phyloP scores from a whole-genome alignment of 2,888 invertebrate genomes.

The Ophion obscuratus region DNA sequence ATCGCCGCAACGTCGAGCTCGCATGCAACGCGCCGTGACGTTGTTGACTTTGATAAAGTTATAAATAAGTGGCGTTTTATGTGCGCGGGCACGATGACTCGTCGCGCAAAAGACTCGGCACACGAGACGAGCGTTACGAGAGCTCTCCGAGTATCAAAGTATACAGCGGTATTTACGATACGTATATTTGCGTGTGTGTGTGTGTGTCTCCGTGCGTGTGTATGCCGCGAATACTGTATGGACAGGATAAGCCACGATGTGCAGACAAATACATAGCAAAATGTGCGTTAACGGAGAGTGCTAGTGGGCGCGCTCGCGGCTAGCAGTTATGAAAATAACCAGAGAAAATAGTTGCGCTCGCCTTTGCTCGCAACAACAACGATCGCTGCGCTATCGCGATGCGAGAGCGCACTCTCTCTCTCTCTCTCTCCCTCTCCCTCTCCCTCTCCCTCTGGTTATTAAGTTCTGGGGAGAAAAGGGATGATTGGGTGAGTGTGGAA shows the following conservation, averaged over 20 bases:
- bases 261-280: conserved; percentile 29
- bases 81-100: conserved; percentile 50
- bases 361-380: conserved; percentile 6
- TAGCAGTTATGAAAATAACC: conserved; percentile 65
- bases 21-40: conserved; percentile 30
- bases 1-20: conserved; percentile 43
- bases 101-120: conserved; percentile 30
- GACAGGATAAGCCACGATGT: conserved; percentile 49
- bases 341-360: conserved; percentile 55
- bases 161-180: conserved; percentile 31
- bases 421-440: neutral
- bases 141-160: conserved; percentile 10
- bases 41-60: conserved; percentile 65
- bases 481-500: neutral
- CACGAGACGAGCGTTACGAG: conserved; percentile 37
- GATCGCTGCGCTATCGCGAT: conserved; percentile 36
- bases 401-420: conserved; percentile 30
- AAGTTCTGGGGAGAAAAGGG: neutral
- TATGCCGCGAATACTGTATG: conserved; percentile 13
- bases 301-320: conserved; percentile 37
- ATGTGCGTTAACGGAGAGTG: neutral
- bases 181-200: neutral
- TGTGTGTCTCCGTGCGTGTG: neutral
- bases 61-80: conserved; percentile 65
- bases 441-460: neutral